Conservation (phyloP, 92 coral and sea anemone species). For the Blastomussa wellsi region DNA sequence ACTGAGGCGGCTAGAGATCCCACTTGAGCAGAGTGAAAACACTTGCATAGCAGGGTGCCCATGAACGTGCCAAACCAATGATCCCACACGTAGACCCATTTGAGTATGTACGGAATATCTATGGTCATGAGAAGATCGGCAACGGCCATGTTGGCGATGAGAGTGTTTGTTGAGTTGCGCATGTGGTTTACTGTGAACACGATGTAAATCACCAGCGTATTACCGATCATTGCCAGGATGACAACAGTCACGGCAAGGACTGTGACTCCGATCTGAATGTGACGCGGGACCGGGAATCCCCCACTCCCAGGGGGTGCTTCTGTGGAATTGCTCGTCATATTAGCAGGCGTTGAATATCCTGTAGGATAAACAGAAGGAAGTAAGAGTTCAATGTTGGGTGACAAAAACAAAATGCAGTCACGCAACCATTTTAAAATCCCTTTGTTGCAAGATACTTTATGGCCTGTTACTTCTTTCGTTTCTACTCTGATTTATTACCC, state of each 20-base stretch:
- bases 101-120: slow-evolving; percentile 71
- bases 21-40: slow-evolving; percentile 73
- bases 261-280: slow-evolving; percentile 64
- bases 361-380: neutral
- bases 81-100: slow-evolving; percentile 55
- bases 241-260: slow-evolving; percentile 51
- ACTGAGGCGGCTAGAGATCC: slow-evolving; percentile 65
- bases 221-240: slow-evolving; percentile 60
- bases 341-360: neutral
- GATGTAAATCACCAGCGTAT: slow-evolving; percentile 67
- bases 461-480: too few species aligned
- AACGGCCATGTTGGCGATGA: slow-evolving; percentile 76
- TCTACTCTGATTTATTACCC: too few species aligned
- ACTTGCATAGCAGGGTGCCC: slow-evolving; percentile 63
- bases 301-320: neutral
- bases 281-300: neutral
- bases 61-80: slow-evolving; percentile 73
- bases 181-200: slow-evolving; percentile 67
- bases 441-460: too few species aligned
- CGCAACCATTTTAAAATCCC: too few species aligned
- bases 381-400: too few species aligned
- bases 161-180: slow-evolving; percentile 73
- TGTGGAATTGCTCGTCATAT: neutral
- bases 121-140: slow-evolving; percentile 74
- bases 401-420: too few species aligned